These are phyloP conservation scores for Hirtodrosophila histrioides DNA, from an alignment of 2,888 invertebrate species.

Conservation along the genomic window DNA sequence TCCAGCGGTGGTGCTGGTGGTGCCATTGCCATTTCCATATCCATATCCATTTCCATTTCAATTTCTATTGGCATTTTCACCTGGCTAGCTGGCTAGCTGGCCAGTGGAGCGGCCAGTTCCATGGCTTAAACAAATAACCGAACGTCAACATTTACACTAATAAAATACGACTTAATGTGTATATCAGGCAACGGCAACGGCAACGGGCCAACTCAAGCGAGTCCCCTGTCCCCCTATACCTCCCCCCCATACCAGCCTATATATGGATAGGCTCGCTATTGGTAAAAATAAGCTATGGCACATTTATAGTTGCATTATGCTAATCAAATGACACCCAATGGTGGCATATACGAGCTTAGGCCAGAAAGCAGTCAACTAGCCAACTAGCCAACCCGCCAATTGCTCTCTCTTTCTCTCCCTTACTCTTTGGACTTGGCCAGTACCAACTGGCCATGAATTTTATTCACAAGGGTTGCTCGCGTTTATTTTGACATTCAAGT, in stretches of 20 bases:
- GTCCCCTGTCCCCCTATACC: conserved; percentile 21
- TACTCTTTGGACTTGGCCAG: conserved; percentile 36
- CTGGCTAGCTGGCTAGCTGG: conserved; percentile 39
- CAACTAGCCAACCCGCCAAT: conserved; percentile 30
- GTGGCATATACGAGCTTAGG: conserved; percentile 57
- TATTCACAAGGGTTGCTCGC: conserved; percentile 58
- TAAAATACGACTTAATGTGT: conserved; percentile 69
- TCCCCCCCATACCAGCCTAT: not conserved
- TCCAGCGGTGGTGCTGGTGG: conserved; percentile 1
- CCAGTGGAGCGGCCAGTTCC: conserved; percentile 33
- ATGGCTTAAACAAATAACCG: conserved; percentile 61
- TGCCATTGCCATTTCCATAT: conserved; percentile 29
- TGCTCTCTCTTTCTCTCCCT: conserved; percentile 12
- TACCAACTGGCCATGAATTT: conserved; percentile 43
- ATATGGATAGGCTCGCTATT: conserved; percentile 60
- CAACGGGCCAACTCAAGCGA: conserved; percentile 57
- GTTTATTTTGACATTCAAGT: conserved; percentile 78
- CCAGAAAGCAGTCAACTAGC: not conserved
- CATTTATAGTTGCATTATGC: conserved; percentile 80
- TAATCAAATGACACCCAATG: conserved; percentile 80
- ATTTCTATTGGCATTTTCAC: conserved; percentile 68
- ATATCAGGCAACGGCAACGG: conserved; percentile 57
- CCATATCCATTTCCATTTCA: conserved; percentile 43
- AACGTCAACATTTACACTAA: conserved; percentile 78
- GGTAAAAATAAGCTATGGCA: conserved; percentile 75